A percentile compares a stretch with the other conserved stretches of the same genome.
Conservation (phyloP, 2,797 vertebrate genomes). For the Amblyopsis hoosieri region DNA sequence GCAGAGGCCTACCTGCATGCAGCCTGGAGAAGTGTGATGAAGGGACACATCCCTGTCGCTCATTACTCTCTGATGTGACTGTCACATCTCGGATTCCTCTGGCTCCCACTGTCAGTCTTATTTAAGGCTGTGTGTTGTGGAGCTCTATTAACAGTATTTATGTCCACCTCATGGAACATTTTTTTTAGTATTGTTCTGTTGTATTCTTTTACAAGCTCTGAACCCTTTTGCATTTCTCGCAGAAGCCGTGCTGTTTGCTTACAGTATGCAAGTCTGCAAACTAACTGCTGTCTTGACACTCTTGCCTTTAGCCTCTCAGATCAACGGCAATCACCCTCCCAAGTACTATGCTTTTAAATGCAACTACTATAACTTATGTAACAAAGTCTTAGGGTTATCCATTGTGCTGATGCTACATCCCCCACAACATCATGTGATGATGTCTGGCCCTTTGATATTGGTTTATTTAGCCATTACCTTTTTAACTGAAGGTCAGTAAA, state of each 20-base stretch:
- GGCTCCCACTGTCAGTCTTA: constrained; percentile 38
- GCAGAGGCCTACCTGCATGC: constrained; percentile 68
- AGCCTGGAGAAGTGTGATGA: constrained; percentile 58
- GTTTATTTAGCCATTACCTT: constrained; percentile 32
- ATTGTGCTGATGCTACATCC: constrained; percentile 20
- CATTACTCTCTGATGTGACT: constrained; percentile 55
- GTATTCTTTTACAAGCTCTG: constrained; percentile 29
- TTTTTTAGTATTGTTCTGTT: constrained; percentile 49
- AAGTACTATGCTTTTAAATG: constrained; percentile 26
- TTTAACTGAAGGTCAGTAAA: constrained; percentile 57
- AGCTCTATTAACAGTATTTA: constrained; percentile 63
- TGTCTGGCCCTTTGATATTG: constrained; percentile 23
- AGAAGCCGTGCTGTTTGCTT: constrained; percentile 3
- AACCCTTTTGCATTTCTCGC: neutral
- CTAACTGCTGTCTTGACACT: constrained; percentile 46
- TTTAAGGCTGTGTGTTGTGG: constrained; percentile 53
- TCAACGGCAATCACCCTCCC: constrained; percentile 33
- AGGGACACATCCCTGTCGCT: constrained; percentile 55
- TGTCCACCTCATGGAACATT: constrained; percentile 30
- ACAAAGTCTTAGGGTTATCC: constrained; percentile 32
- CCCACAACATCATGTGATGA: constrained; percentile 18
- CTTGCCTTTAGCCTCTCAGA: constrained; percentile 59
- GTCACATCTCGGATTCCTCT: constrained; percentile 48
- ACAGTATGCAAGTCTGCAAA: constrained; percentile 42
- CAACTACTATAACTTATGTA: constrained; percentile 15